A percentile compares a stretch with the other conserved stretches of the same genome.
Conservation (phyloP, 2,888 invertebrate species). For the Alsophila aescularia region DNA sequence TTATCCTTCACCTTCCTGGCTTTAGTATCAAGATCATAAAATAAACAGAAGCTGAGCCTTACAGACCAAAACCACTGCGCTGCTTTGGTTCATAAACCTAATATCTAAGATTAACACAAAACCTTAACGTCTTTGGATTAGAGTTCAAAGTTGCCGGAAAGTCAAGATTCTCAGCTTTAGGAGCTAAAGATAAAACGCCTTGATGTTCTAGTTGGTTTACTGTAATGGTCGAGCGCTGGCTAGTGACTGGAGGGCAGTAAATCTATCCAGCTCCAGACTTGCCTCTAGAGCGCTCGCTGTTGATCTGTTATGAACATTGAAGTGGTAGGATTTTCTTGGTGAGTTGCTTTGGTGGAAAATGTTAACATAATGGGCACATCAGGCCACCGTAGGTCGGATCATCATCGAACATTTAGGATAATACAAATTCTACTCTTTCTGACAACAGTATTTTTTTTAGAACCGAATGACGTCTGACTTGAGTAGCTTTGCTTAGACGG, state of each 20-base stretch:
- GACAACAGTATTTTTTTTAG: too few species aligned
- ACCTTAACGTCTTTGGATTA: conserved; percentile 2
- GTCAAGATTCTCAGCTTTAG: not conserved
- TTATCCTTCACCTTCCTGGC: not conserved
- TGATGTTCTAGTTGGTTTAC: conserved; percentile 1
- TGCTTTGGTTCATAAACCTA: conserved; percentile 1
- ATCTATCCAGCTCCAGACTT: not conserved
- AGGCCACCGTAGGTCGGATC: too few species aligned
- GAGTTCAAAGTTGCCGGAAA: conserved; percentile 1
- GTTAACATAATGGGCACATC: not conserved
- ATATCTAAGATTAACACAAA: not conserved
- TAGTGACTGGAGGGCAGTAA: not conserved
- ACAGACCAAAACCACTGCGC: conserved; percentile 7
- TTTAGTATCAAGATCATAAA: conserved; percentile 14
- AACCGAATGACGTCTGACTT: too few species aligned
- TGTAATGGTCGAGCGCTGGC: conserved; percentile 2
- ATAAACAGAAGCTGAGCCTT: conserved; percentile 10
- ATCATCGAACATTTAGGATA: too few species aligned
- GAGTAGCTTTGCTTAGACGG: too few species aligned
- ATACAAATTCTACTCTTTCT: too few species aligned
- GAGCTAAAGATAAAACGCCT: conserved; percentile 7
- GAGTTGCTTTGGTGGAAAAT: not conserved
- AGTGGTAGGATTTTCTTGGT: not conserved
- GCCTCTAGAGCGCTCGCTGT: not conserved
- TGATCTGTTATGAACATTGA: not conserved